phyloP scores from a whole-genome alignment of 2,113 vertebrate genomes.

The Canis aureus region DNA sequence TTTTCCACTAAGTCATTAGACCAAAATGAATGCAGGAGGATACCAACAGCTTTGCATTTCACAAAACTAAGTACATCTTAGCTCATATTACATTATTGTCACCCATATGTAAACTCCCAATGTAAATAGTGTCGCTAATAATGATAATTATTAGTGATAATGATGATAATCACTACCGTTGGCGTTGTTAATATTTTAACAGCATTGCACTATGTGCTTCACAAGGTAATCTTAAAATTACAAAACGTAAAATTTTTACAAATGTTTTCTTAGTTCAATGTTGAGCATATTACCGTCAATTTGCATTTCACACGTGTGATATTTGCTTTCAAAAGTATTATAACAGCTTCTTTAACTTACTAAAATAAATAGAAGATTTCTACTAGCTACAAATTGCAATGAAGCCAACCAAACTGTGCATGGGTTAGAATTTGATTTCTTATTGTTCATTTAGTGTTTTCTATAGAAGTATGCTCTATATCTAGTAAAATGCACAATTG shows the following conservation, averaged over 20 bases:
- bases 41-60: background rate
- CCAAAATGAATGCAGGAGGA: background rate
- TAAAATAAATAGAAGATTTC: slow-evolving; percentile 15
- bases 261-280: background rate
- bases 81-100: background rate
- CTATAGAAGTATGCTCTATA: background rate
- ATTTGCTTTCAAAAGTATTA: background rate
- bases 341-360: background rate
- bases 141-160: background rate
- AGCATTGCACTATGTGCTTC: background rate
- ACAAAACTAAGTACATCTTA: background rate
- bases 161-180: background rate
- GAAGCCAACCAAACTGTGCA: background rate
- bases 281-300: background rate
- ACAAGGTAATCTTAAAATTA: background rate
- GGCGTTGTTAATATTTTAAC: background rate
- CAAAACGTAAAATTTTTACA: background rate
- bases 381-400: background rate
- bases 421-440: background rate
- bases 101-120: background rate
- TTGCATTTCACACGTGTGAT: background rate
- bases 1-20: background rate
- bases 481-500: background rate
- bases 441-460: background rate
- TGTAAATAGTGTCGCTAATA: background rate